Evolutionary conservation across 2,888 invertebrate species (phyloP).

Genomic region (Pocota personata): DNA sequence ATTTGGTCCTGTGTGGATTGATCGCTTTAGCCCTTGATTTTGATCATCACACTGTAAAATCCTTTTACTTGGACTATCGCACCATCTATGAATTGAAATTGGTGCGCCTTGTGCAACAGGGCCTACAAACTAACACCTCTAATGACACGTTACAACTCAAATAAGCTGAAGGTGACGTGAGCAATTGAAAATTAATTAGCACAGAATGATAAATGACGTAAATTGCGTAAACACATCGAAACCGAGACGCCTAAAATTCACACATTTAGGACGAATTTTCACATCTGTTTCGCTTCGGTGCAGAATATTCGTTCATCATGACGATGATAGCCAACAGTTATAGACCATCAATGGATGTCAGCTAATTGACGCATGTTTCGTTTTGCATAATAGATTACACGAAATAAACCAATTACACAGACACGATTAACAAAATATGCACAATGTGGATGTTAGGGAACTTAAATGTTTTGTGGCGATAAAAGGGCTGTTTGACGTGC

Average conservation of each 20-base stretch:
- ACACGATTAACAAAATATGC: constrained; percentile 55
- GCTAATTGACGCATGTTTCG: constrained; percentile 70
- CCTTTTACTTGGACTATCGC: no score
- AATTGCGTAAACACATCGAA: constrained; percentile 50
- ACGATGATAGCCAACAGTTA: constrained; percentile 59
- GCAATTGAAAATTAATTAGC: constrained; percentile 69
- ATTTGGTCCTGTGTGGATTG: no score
- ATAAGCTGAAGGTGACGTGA: constrained; percentile 45
- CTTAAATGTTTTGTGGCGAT: constrained; percentile 47
- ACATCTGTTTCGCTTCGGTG: constrained; percentile 44
- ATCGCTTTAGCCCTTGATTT: no score
- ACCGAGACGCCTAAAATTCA: constrained; percentile 29
- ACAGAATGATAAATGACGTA: constrained; percentile 59
- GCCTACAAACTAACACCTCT: constrained; percentile 27
- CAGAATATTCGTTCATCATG: constrained; percentile 47
- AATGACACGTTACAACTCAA: constrained; percentile 33
- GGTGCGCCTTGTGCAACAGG: not conserved
- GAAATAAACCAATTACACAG: constrained; percentile 66
- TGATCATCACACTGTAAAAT: no score
- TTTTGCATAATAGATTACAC: constrained; percentile 69
- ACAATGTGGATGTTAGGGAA: constrained; percentile 22
- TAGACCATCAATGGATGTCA: constrained; percentile 63
- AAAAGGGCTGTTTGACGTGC: constrained; percentile 5
- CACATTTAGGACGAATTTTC: constrained; percentile 49
- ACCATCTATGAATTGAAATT: no score